Evolutionary conservation across 2,888 invertebrate genomes (phyloP), one percentile per base, ranked within the genome.

Genomic region (Phragmatobia fuliginosa): DNA sequence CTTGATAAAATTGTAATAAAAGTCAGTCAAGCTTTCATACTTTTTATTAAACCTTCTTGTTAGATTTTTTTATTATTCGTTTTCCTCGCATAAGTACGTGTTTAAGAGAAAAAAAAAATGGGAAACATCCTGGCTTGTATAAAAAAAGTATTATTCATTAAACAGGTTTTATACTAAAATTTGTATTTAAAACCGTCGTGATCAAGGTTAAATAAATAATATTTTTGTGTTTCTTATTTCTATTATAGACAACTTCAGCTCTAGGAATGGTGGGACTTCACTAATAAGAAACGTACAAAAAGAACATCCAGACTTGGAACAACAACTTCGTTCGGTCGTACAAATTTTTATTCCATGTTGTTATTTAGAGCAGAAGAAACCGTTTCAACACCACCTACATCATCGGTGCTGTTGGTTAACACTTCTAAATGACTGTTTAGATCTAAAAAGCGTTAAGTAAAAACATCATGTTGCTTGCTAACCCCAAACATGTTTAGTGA

Each of bases 401-500:
- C 36, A 36, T 11, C 11, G 1, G 1, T 36, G 36, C 36, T 11
- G 2, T 11, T 5, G 49, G 21, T 18, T 8, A 3, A 49, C 18
- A 41, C 16, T 41, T 41, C 41, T 49, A 49, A 49, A 52, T 52
- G 25, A n/a, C 14, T 33, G 36, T n/a, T 33, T n/a, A 36, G 28
- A 2, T 3, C 25, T n/a, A 52, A 14, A 52, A 52, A 52, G 25
- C 25, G 11, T 14, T 25, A 11, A 58, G 25, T 69, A 78, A 79
- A 71, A 72, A n/a, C 33, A 64, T 64, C 32, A 61, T 63, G 4
- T 62, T 52, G 1, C 28, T 36, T 31, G 28, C 14, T 61, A 60
- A 59, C 58, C 28, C 33, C 61, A 36, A 36, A 58, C 67, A 70
- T 63, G 41, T 64, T 41, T 25, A 59, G 68, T 74, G 72, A 71